Conservation (phyloP, 2,113 vertebrate species). For the Orientallactaga bullata region DNA sequence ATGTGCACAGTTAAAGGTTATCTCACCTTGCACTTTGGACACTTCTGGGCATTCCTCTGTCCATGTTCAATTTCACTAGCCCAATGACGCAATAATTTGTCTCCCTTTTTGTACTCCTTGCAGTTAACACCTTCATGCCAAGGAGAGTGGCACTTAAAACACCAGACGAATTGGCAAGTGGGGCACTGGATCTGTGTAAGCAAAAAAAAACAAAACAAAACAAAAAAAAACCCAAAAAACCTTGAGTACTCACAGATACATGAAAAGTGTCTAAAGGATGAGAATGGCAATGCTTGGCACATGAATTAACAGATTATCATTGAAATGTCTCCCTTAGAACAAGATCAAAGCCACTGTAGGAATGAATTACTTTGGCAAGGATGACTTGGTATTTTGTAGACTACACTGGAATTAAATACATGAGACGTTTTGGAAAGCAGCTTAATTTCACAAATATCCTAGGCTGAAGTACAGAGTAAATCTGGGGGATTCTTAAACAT, state of each 20-base stretch:
- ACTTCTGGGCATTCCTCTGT: slow-evolving; percentile 99
- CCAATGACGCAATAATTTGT: slow-evolving; percentile 97
- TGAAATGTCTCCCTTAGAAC: background rate
- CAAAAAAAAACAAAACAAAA: too few species aligned
- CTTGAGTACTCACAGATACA: slow-evolving; percentile 27
- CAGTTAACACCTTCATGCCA: slow-evolving; percentile 98
- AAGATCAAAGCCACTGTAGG: background rate
- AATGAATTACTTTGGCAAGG: background rate
- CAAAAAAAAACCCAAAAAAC: too few species aligned
- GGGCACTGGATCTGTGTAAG: slow-evolving; percentile 94
- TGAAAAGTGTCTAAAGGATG: background rate
- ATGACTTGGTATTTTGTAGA: background rate
- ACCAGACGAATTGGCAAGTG: slow-evolving; percentile 98
- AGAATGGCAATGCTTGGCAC: background rate
- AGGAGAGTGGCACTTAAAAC: slow-evolving; percentile 99
- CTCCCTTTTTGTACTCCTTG: slow-evolving; percentile 97
- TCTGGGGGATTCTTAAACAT: background rate
- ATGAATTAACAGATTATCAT: background rate
- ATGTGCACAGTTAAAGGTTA: background rate
- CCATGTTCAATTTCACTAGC: slow-evolving; percentile 97
- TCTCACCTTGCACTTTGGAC: slow-evolving; percentile 97
- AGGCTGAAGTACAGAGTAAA: background rate
- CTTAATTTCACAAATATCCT: background rate
- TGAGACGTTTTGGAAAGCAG: slow-evolving; percentile 41
- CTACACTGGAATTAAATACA: background rate